Evolutionary conservation across 2,888 invertebrate species (phyloP), one percentile per base, ranked within the genome.

Genomic region (Synergus umbraculus): DNA sequence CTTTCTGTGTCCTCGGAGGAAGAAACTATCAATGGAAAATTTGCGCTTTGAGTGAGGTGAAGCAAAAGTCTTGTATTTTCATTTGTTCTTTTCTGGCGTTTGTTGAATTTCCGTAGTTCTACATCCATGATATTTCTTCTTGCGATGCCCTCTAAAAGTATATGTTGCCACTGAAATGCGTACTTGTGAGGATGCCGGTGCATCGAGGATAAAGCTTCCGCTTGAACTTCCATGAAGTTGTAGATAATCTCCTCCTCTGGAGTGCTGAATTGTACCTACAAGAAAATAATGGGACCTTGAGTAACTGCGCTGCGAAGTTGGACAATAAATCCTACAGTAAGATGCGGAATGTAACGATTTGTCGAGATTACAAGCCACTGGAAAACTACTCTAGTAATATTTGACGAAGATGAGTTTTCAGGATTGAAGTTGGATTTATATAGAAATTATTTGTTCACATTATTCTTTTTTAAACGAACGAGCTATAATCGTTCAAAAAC

Each of bases 141-240:
- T 79, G 93, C 93, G 85, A 93, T 93, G 0, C 94, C 94, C 81
- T 93, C 93, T 18, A 91, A 89, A 73, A 95, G 88, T 18, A 94
- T 93, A 15, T 92, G 91, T 18, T 93, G 93, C 95, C 95, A 95
- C 83, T 93, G 92, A 87, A 95, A 95, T 3, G 90, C 86, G 41
- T 93, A 92, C 43, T 91, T 90, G 85, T 93, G 94, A 0, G 93
- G 93, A 54, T 49, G 92, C 0, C 92, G 91, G 41, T 89, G 87
- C 0, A 95, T 93, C 65, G 91, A 93, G 49, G 87, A 91, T 1
- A 91, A 79, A 0, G 93, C 92, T 58, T 89, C 88, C 3, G 83
- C 65, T 69, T 89, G 84, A 8, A 87, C 85, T 69, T 87, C 83
- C 78, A 85, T 79, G 78, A 87, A 91, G 15, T 89, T 83, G 64